Evolutionary conservation across 2,113 vertebrate genomes (phyloP).

Genomic region (Telmatochromis sp.): DNA sequence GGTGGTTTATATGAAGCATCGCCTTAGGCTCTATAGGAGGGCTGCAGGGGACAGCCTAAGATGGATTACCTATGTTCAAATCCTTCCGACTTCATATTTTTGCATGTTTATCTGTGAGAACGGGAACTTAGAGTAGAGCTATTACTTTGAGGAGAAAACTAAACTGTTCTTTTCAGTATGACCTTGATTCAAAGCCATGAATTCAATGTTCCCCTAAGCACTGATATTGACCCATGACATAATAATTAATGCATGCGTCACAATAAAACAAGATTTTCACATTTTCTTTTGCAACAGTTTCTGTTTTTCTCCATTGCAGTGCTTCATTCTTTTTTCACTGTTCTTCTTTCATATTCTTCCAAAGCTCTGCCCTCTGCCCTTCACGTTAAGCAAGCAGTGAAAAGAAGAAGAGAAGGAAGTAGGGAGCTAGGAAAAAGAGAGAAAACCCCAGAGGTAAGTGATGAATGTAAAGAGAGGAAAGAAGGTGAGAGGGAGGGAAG

Average conservation of each 20-base stretch:
- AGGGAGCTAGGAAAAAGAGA: background rate
- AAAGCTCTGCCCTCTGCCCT: background rate
- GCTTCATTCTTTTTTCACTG: background rate
- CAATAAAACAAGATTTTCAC: background rate
- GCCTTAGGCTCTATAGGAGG: conserved; percentile 25
- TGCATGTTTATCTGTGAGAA: conserved; percentile 1
- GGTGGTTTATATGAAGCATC: conserved; percentile 2
- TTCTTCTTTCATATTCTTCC: background rate
- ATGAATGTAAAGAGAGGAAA: background rate
- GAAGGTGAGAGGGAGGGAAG: background rate
- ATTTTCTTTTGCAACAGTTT: background rate
- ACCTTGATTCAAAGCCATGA: background rate
- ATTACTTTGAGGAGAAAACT: background rate
- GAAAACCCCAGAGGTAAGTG: background rate
- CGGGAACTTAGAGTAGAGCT: background rate
- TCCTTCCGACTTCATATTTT: conserved; percentile 8
- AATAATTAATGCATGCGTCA: background rate
- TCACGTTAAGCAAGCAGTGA: conserved; percentile 6
- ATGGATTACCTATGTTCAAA: conserved; percentile 35
- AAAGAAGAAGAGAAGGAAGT: background rate
- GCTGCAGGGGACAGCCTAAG: conserved; percentile 1
- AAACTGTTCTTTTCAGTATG: background rate
- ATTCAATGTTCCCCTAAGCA: background rate
- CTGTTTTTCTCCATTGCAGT: background rate
- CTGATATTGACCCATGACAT: background rate